A percentile compares a stretch with the other conserved stretches of the same genome.
phyloP scores from a whole-genome alignment of 2,113 vertebrate species.

The Oenanthe oenanthe region DNA sequence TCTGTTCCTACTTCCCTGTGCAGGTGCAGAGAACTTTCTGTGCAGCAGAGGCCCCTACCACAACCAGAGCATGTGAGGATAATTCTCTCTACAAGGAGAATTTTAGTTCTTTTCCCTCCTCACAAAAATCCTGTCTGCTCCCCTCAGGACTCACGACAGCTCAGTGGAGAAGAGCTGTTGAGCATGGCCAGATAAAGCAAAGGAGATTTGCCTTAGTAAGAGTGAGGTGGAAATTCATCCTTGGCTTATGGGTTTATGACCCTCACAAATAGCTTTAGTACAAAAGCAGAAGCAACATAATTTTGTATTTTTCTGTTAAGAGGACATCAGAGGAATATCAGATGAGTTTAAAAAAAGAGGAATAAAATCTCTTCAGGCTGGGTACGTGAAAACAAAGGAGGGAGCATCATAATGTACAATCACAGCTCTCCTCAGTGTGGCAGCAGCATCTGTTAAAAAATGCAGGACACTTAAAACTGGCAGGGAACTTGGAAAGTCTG shows the following conservation, averaged over 20 bases:
- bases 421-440: slow-evolving; percentile 31
- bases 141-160: background rate
- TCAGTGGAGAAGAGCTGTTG: background rate
- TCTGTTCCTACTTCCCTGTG: background rate
- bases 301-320: background rate
- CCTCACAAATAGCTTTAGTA: background rate
- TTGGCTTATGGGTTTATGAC: background rate
- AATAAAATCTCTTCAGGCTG: background rate
- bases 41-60: background rate
- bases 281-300: background rate
- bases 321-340: background rate
- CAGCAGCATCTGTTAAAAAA: slow-evolving; percentile 48
- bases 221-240: background rate
- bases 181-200: background rate
- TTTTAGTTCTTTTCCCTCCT: background rate
- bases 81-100: background rate
- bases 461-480: background rate
- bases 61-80: background rate
- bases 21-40: background rate
- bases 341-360: background rate
- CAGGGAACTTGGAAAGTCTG: background rate
- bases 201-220: background rate
- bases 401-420: background rate
- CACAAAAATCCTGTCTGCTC: background rate
- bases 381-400: background rate